Evolutionary conservation across 2,113 vertebrate genomes (phyloP), one percentile per base, ranked within the genome.

Genomic region (Emydura subglobosa): DNA sequence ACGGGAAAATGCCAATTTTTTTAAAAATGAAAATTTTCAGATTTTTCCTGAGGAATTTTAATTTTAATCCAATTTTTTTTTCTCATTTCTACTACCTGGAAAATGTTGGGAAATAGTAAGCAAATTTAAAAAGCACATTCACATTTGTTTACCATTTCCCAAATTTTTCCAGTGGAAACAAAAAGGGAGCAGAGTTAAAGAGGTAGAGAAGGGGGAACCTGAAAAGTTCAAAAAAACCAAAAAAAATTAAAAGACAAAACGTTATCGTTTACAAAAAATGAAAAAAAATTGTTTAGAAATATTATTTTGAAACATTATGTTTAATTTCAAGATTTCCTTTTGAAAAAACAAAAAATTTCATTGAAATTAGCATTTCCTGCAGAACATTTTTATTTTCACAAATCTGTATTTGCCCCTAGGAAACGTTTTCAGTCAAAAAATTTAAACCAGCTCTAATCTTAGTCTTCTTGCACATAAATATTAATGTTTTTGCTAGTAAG

Each of bases 121-220:
- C 47, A 96, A 92, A 86, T 76, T 76, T 59, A 83, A 89, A 1
- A 79, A 34, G 55, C 44, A 87, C 87, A 92, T 94, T 96, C 85
- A 91, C 91, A 93, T 82, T 94, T 92, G 78, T 88, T 55, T 80
- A 91, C 61, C 5, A 85, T 21, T 85, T 44, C 31, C 4, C 49
- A 12, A 47, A n/a, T 93, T 79, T 94, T 54, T 31, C 86, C 34
- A 39, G 34, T 39, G 65, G 65, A 72, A 39, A 34, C 61, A 34
- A 34, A 34, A 65, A 29, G 31, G 61, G 59, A 5, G 29, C 19
- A 6, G 27, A 91, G 54, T 25, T 27, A 31, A 94, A 95, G 39
- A 90, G 1, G 59, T 34, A 27, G 47, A 91, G 90, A 82, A 94
- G 65, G 10, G 0, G 3, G 0, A 51, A 85, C 13, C 92, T 72